Percentiles rank a stretch among this genome's conserved stretches.
These are phyloP conservation scores for Falco peregrinus DNA, from an alignment of 2,797 vertebrate genomes.

Conservation along the genomic window DNA sequence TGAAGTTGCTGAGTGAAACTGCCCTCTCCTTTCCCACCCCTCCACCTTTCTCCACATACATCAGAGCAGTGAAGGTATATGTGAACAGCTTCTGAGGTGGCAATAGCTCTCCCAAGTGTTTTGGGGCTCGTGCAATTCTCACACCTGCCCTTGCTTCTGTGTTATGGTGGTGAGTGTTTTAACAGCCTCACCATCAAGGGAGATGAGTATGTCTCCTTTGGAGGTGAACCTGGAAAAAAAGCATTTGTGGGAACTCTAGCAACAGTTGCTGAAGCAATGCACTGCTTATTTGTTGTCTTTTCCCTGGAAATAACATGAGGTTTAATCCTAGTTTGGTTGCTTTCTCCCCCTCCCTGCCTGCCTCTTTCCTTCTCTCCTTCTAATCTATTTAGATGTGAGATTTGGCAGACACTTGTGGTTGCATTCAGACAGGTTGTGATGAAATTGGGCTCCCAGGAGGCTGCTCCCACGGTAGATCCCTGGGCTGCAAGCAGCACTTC, in stretches of 20 bases:
- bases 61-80: fast-evolving
- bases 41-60: not conserved
- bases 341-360: not conserved
- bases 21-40: too few relatives aligned
- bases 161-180: not conserved
- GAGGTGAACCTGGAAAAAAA: not conserved
- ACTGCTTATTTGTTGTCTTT: not conserved
- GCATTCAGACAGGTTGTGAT: not conserved
- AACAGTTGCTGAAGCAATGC: not conserved
- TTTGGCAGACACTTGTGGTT: not conserved
- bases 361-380: not conserved
- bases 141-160: not conserved
- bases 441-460: not conserved
- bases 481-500: not conserved
- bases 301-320: not conserved
- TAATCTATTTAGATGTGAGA: not conserved
- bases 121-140: not conserved
- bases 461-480: not conserved
- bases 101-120: not conserved
- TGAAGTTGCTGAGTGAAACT: not conserved
- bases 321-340: not conserved
- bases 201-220: fast-evolving
- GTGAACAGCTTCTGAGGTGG: not conserved
- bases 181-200: fast-evolving
- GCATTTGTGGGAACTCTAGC: fast-evolving